A percentile compares a stretch with the other conserved stretches of the same genome.
phyloP scores from a whole-genome alignment of 2,113 vertebrate species.

The Lethenteron reissneri region DNA sequence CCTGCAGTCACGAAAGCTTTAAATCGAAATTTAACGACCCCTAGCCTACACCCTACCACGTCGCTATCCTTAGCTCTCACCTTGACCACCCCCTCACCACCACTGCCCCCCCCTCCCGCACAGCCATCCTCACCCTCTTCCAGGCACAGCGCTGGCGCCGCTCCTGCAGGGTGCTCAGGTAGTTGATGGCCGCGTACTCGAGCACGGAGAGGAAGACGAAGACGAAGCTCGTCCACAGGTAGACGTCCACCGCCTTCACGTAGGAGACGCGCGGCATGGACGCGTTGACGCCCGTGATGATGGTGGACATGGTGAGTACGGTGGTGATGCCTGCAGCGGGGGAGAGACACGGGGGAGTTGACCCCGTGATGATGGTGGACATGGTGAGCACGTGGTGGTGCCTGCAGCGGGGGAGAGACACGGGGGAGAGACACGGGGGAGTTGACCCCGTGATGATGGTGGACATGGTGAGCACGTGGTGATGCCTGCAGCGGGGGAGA shows the following conservation, averaged over 20 bases:
- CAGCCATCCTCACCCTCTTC: slow-evolving; percentile 30
- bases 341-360: slow-evolving; percentile 84
- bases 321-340: slow-evolving; percentile 60
- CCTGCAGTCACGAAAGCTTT: no score
- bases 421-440: no score
- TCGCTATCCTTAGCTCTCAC: no score
- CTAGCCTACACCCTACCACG: no score
- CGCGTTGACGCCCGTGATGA: slow-evolving; percentile 79
- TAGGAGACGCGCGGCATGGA: slow-evolving; percentile 88
- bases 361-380: slow-evolving; percentile 73
- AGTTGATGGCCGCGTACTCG: slow-evolving; percentile 77
- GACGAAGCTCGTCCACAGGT: slow-evolving; percentile 95
- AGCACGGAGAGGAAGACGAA: slow-evolving; percentile 92
- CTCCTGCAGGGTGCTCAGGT: slow-evolving; percentile 66
- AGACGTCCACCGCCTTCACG: slow-evolving; percentile 87
- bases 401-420: slow-evolving; percentile 14
- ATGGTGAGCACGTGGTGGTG: slow-evolving; percentile 45
- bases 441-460: no score
- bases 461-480: no score
- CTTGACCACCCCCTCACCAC: no score
- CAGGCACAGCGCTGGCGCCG: slow-evolving; percentile 43
- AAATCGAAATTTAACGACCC: no score
- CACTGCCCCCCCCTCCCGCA: no score
- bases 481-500: no score
- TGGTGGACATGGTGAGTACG: slow-evolving; percentile 38